Evolutionary conservation across 2,797 vertebrate genomes (phyloP).

Genomic region (Lutjanus argentimaculatus): DNA sequence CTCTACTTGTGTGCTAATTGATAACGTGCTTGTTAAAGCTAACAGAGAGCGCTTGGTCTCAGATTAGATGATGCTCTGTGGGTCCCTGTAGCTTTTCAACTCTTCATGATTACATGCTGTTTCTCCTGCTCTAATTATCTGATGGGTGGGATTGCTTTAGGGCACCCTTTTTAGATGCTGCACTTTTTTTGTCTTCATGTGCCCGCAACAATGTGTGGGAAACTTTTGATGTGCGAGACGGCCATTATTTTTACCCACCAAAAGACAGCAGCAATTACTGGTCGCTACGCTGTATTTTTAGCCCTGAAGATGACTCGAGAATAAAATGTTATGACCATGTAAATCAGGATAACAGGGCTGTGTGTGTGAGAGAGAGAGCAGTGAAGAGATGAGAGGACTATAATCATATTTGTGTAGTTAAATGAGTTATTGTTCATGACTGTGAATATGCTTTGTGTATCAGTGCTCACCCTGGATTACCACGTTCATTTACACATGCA

Average conservation of each 20-base stretch:
- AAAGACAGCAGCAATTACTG: conserved; percentile 20
- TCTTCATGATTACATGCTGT: conserved; percentile 48
- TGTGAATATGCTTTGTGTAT: conserved; percentile 48
- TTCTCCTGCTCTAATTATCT: conserved; percentile 64
- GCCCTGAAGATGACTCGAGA: background rate
- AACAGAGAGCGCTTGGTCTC: conserved; percentile 24
- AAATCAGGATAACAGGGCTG: background rate
- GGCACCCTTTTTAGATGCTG: conserved; percentile 25
- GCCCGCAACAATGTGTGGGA: conserved; percentile 15
- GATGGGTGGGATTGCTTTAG: conserved; percentile 43
- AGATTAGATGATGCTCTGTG: conserved; percentile 28
- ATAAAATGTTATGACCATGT: conserved; percentile 15
- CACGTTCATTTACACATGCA: conserved; percentile 20
- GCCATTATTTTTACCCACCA: conserved; percentile 37
- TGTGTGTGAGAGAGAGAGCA: background rate
- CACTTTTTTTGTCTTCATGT: background rate
- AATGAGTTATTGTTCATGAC: conserved; percentile 66
- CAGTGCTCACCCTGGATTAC: conserved; percentile 19
- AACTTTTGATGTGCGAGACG: conserved; percentile 14
- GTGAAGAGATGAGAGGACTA: conserved; percentile 14
- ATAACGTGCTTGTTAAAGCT: conserved; percentile 30
- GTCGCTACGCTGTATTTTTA: conserved; percentile 6
- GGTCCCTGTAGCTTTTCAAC: conserved; percentile 43
- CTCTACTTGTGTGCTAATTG: conserved; percentile 22
- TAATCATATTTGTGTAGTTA: conserved; percentile 62